phyloP scores from a whole-genome alignment of 2,113 vertebrate species.

The Danionella cerebrum region DNA sequence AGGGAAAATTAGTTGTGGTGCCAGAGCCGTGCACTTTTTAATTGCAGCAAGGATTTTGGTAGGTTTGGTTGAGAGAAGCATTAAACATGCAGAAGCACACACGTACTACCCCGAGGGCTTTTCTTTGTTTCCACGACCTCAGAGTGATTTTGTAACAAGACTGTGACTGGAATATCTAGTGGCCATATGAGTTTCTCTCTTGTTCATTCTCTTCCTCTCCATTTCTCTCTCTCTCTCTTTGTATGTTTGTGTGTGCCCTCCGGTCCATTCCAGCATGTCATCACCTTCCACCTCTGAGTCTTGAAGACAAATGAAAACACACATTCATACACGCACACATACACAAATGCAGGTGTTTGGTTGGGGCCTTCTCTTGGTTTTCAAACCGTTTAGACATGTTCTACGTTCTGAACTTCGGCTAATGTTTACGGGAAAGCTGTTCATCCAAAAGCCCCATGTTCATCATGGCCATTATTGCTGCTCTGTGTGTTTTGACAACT shows the following conservation, averaged over 20 bases:
- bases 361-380: conserved; percentile 1
- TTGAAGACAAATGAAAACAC: conserved; percentile 40
- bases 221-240: no score
- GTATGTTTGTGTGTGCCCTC: conserved; percentile 23
- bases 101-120: background rate
- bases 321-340: background rate
- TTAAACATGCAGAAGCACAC: conserved; percentile 1
- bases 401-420: background rate
- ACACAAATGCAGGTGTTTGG: conserved; percentile 31
- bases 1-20: conserved; percentile 26
- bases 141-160: conserved; percentile 34
- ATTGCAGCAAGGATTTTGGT: conserved; percentile 34
- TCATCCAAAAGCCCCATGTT: conserved; percentile 3
- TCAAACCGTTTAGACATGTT: conserved; percentile 27
- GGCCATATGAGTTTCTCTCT: background rate
- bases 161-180: conserved; percentile 29
- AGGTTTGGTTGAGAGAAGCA: conserved; percentile 5
- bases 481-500: conserved; percentile 36
- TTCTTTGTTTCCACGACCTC: conserved; percentile 17
- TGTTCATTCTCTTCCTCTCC: no score
- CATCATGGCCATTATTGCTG: conserved; percentile 14
- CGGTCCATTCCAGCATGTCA: conserved; percentile 48
- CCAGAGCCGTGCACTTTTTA: conserved; percentile 34
- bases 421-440: conserved; percentile 34
- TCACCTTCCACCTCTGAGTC: conserved; percentile 40